phyloP scores from a whole-genome alignment of 1,140 invertebrate genomes.

The Leguminivora glycinivorella region DNA sequence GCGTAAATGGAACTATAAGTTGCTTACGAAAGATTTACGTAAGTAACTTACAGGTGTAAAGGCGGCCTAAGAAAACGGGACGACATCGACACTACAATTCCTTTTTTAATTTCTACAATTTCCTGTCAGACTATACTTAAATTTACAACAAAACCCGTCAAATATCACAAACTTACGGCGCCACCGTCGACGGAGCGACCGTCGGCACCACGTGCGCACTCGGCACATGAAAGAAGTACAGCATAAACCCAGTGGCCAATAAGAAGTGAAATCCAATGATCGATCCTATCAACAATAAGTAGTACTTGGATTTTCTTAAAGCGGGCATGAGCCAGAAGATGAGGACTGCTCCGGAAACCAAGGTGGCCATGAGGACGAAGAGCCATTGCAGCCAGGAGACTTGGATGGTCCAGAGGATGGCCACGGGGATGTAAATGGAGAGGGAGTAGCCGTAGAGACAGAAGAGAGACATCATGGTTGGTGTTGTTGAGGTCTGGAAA shows the following conservation, averaged over 20 bases:
- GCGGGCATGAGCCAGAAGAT: slow-evolving; percentile 90
- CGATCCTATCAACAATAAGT: slow-evolving; percentile 82
- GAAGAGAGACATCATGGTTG: slow-evolving; percentile 89
- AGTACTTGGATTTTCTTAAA: slow-evolving; percentile 84
- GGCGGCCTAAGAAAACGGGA: too few species aligned
- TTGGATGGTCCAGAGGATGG: slow-evolving; percentile 95
- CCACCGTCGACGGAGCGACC: not conserved
- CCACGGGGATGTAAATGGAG: slow-evolving; percentile 95
- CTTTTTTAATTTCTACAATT: too few species aligned
- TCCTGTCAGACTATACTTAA: too few species aligned
- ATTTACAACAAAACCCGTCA: not conserved
- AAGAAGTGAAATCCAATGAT: slow-evolving; percentile 89
- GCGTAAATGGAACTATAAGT: too few species aligned
- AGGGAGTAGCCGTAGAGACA: slow-evolving; percentile 98
- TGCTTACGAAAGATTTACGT: too few species aligned
- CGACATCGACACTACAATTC: too few species aligned
- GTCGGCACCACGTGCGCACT: slow-evolving; percentile 33
- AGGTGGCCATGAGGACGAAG: slow-evolving; percentile 88
- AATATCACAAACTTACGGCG: not conserved
- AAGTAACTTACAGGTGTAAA: too few species aligned
- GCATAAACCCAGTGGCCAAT: slow-evolving; percentile 91
- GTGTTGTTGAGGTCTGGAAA: slow-evolving; percentile 80
- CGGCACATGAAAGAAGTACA: slow-evolving; percentile 79
- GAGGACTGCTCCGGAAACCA: slow-evolving; percentile 92
- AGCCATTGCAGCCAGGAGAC: slow-evolving; percentile 92